A percentile compares a stretch with the other conserved stretches of the same genome.
phyloP scores from a whole-genome alignment of 2,113 vertebrate genomes.

The Cacatua alba region DNA sequence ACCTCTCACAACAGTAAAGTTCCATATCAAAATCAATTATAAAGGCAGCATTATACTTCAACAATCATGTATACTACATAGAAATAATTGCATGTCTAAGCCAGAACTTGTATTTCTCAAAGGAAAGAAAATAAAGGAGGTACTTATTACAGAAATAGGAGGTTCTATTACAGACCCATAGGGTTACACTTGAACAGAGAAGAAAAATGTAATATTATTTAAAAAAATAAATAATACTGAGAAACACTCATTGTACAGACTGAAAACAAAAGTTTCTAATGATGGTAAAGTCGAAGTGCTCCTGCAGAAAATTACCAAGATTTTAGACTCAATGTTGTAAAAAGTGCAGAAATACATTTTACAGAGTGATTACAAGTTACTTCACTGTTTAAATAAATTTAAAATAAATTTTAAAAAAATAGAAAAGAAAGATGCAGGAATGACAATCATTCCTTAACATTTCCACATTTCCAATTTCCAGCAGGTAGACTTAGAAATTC shows the following conservation, averaged over 20 bases:
- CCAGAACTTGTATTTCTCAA: not conserved
- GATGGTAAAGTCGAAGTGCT: not conserved
- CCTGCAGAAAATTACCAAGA: not conserved
- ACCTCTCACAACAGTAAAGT: not conserved
- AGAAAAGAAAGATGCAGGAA: not conserved
- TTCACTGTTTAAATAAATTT: not conserved
- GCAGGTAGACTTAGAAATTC: not conserved
- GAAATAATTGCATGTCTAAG: conserved; percentile 3
- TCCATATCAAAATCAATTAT: not conserved
- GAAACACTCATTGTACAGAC: not conserved
- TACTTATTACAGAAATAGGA: conserved; percentile 12
- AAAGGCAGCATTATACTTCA: no score
- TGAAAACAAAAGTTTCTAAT: not conserved
- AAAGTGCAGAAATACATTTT: not conserved
- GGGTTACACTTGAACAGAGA: not conserved
- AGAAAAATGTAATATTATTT: not conserved
- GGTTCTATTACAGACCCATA: not conserved
- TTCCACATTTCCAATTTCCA: not conserved
- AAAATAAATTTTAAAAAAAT: not conserved
- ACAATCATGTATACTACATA: not conserved
- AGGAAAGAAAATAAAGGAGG: not conserved
- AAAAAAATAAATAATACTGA: not conserved
- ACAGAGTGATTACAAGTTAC: not conserved
- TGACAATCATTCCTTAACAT: not conserved
- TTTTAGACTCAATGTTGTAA: not conserved